These are phyloP conservation scores for Pardalotus punctatus DNA, from an alignment of 2,113 vertebrate genomes.

Conservation along the genomic window DNA sequence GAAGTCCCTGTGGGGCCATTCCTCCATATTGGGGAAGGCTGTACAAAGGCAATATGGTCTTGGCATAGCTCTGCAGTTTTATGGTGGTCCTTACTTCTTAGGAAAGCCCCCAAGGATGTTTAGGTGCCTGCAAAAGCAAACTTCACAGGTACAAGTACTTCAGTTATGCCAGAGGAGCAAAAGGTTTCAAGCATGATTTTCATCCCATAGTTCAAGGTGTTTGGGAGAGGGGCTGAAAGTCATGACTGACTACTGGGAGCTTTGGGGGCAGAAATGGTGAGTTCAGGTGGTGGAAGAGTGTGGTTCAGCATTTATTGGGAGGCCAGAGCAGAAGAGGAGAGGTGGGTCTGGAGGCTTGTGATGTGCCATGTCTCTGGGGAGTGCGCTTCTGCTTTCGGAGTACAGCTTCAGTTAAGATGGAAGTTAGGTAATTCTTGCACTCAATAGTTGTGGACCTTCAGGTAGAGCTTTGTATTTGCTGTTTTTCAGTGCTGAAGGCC, in stretches of 20 bases:
- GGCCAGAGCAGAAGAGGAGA: not conserved
- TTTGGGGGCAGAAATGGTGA: not conserved
- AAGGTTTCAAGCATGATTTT: not conserved
- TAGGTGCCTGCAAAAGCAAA: not conserved
- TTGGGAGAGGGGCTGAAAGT: not conserved
- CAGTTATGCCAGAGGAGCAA: not conserved
- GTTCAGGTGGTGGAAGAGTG: not conserved
- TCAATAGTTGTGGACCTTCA: not conserved
- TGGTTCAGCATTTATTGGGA: not conserved
- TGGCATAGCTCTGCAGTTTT: not conserved
- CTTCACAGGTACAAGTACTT: not conserved
- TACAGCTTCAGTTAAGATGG: not conserved
- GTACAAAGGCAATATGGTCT: accelerated
- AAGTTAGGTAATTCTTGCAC: not conserved
- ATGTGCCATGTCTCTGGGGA: not conserved
- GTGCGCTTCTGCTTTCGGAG: accelerated
- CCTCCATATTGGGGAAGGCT: not conserved
- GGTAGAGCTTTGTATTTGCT: not conserved
- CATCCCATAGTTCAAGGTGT: not conserved
- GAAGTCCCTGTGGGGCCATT: not conserved
- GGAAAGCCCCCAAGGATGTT: not conserved
- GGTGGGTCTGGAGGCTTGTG: not conserved
- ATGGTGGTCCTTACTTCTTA: not conserved
- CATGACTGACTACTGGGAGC: not conserved
- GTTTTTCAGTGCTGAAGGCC: not conserved